Conservation (phyloP, 2,113 vertebrate species). For the Eclectus roratus region DNA sequence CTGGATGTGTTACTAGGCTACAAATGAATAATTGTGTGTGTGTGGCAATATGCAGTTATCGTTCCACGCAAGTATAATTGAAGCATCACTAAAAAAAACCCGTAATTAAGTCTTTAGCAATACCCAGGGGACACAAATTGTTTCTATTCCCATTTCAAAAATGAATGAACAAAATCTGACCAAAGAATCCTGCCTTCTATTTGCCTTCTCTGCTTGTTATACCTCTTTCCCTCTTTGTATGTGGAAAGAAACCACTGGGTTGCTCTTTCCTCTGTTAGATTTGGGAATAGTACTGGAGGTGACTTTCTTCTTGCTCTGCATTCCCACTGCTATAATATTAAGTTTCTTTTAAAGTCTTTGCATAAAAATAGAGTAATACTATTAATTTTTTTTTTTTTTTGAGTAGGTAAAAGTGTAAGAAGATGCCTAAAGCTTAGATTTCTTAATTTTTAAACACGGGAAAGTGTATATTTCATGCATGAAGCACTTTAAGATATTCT, state of each 20-base stretch:
- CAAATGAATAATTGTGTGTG: constrained; percentile 52
- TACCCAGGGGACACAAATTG: constrained; percentile 22
- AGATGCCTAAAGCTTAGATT: neutral
- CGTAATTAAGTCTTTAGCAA: constrained; percentile 63
- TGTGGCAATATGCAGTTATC: constrained; percentile 47
- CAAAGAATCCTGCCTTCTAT: constrained; percentile 11
- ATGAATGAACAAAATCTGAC: constrained; percentile 53
- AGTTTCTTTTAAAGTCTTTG: neutral
- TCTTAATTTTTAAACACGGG: constrained; percentile 29
- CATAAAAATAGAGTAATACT: neutral
- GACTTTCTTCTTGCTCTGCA: neutral
- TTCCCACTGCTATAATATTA: neutral
- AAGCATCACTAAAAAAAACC: constrained; percentile 5
- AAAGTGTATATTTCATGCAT: constrained; percentile 61
- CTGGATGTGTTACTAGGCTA: constrained; percentile 30
- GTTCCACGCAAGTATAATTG: constrained; percentile 43
- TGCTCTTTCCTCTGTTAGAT: constrained; percentile 13
- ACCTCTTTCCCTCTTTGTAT: neutral
- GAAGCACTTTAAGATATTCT: constrained; percentile 50
- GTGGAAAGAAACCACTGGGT: neutral
- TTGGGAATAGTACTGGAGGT: neutral
- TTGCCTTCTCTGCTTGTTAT: neutral
- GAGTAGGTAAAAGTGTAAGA: neutral
- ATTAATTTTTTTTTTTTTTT: neutral
- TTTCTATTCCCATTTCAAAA: constrained; percentile 52